A percentile compares a stretch with the other conserved stretches of the same genome.
Evolutionary conservation across 2,113 vertebrate genomes (phyloP).

Genomic region (Antigone vipio): DNA sequence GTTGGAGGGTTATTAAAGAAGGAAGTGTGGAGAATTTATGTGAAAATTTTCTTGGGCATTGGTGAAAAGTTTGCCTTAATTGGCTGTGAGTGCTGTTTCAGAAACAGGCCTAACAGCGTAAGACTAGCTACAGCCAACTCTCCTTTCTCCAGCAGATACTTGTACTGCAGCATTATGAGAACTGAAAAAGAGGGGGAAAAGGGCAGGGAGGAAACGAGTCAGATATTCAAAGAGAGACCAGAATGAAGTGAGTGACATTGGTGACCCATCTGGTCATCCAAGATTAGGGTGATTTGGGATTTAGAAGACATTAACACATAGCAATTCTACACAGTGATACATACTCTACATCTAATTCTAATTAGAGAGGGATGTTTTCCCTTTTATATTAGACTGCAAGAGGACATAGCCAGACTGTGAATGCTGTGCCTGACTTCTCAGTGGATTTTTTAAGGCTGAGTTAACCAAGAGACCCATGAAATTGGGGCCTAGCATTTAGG

Average conservation of each 20-base stretch:
- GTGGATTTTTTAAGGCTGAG: neutral
- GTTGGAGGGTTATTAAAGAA: neutral
- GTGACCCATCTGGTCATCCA: neutral
- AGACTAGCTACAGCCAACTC: neutral
- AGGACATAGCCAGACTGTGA: neutral
- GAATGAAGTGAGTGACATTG: neutral
- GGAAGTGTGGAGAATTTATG: neutral
- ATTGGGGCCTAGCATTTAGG: neutral
- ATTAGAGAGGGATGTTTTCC: neutral
- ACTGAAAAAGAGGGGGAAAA: rapidly evolving
- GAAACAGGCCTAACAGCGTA: neutral
- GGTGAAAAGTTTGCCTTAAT: neutral
- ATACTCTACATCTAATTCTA: neutral
- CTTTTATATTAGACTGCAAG: neutral
- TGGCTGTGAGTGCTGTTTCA: neutral
- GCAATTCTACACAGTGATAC: neutral
- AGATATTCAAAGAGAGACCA: neutral
- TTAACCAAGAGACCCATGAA: neutral
- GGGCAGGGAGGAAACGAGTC: neutral
- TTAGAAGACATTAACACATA: neutral
- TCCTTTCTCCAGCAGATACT: neutral
- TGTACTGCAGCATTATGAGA: neutral
- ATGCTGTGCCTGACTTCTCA: neutral
- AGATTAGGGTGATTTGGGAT: neutral
- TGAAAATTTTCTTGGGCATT: neutral